These are phyloP conservation scores for Brachypalpus laphriformis DNA, from an alignment of 2,888 invertebrate genomes.

Conservation along the genomic window DNA sequence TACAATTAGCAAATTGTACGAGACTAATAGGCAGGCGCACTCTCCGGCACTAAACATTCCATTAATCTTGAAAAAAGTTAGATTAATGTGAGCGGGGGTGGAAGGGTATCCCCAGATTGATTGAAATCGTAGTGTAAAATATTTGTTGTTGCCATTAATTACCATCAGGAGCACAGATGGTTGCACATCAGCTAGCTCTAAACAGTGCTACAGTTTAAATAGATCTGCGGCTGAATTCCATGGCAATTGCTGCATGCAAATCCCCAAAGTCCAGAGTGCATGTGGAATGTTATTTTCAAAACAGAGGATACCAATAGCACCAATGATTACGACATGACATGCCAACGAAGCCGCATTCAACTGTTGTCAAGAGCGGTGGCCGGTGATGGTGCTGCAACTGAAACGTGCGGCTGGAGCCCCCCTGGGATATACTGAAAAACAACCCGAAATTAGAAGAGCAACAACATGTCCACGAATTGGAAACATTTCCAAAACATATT, in stretches of 20 bases:
- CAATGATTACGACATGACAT: constrained; percentile 71
- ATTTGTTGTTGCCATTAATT: constrained; percentile 55
- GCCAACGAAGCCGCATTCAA: constrained; percentile 69
- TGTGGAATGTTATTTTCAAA: constrained; percentile 59
- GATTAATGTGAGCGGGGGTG: not conserved
- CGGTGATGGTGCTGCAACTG: constrained; percentile 40
- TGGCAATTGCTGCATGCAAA: constrained; percentile 34
- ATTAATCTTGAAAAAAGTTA: constrained; percentile 51
- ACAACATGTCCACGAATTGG: constrained; percentile 71
- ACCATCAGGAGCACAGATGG: constrained; percentile 41
- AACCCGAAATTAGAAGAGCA: constrained; percentile 64
- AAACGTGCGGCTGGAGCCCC: constrained; percentile 50
- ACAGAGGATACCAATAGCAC: constrained; percentile 66
- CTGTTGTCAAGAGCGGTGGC: constrained; percentile 56
- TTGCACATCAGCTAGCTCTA: not conserved
- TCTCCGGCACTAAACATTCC: constrained; percentile 49
- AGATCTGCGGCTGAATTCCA: constrained; percentile 49
- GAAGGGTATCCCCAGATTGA: constrained; percentile 42
- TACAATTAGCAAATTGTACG: constrained; percentile 67
- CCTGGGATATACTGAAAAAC: constrained; percentile 58
- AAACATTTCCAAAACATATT: constrained; percentile 71
- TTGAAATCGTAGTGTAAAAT: constrained; percentile 65
- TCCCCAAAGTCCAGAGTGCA: constrained; percentile 46
- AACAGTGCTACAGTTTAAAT: constrained; percentile 36
- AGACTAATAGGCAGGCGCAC: constrained; percentile 69